phyloP scores from a whole-genome alignment of 2,797 vertebrate genomes.

The Rhynchonycteris naso region DNA sequence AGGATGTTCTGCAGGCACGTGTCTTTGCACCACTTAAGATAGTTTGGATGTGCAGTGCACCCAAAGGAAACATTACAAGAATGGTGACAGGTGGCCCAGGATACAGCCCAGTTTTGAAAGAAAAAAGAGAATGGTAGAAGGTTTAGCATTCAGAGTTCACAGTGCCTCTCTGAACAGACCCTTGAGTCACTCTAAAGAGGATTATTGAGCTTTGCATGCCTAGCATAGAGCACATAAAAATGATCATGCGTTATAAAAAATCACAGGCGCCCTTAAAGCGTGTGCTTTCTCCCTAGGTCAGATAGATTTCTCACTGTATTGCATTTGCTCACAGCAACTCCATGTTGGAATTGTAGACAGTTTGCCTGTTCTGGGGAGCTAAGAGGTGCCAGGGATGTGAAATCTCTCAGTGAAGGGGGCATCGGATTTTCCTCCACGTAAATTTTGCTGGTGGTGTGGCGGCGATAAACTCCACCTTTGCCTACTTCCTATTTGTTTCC shows the following conservation, averaged over 20 bases:
- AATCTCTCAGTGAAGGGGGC: not conserved
- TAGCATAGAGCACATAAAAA: not conserved
- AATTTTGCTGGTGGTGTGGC: not conserved
- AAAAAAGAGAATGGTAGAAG: not conserved
- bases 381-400: not conserved
- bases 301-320: not conserved
- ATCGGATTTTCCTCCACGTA: not conserved
- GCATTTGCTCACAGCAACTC: not conserved
- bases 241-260: not conserved
- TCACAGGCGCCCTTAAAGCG: not conserved
- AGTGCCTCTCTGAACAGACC: not conserved
- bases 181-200: not conserved
- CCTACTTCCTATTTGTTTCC: not conserved
- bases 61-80: not conserved
- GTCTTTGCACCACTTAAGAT: not conserved
- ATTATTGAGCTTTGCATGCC: not conserved
- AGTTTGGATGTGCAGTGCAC: not conserved
- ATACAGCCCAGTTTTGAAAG: not conserved
- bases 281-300: not conserved
- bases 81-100: not conserved
- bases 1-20: not conserved
- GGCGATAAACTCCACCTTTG: not conserved
- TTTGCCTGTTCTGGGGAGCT: not conserved
- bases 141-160: not conserved
- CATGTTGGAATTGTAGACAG: not conserved